Conservation (phyloP, 2,113 vertebrate species). For the Scortum barcoo region DNA sequence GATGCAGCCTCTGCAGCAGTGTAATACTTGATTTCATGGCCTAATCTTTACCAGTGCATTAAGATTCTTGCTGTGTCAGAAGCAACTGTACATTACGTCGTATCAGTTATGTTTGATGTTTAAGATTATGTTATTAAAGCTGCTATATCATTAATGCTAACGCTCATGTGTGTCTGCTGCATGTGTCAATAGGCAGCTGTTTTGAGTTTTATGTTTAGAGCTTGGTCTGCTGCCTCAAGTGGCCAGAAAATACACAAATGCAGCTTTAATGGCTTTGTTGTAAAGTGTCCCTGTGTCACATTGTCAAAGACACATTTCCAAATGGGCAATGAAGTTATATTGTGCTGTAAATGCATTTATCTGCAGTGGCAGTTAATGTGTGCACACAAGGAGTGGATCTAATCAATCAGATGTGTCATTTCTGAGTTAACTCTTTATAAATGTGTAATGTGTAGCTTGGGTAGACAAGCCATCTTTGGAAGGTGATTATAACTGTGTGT, state of each 20-base stretch:
- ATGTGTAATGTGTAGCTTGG: slow-evolving; percentile 6
- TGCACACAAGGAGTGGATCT: not conserved
- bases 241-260: not conserved
- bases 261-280: not conserved
- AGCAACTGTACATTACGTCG: not conserved
- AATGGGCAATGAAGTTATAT: not conserved
- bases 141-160: no score
- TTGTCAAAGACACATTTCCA: not conserved
- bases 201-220: not conserved
- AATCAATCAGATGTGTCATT: not conserved
- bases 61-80: not conserved
- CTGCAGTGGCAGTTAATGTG: not conserved
- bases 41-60: not conserved
- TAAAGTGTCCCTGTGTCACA: not conserved
- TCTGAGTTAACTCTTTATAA: slow-evolving; percentile 8
- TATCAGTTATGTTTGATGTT: not conserved
- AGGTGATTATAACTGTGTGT: not conserved
- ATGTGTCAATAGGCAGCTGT: not conserved
- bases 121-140: not conserved
- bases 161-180: not conserved
- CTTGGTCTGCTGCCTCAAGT: not conserved
- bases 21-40: not conserved
- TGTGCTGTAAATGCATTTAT: not conserved
- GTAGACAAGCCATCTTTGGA: not conserved
- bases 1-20: slow-evolving; percentile 1